Conservation (phyloP, 2,797 vertebrate species). For the Poeciliopsis paucimaculata region DNA sequence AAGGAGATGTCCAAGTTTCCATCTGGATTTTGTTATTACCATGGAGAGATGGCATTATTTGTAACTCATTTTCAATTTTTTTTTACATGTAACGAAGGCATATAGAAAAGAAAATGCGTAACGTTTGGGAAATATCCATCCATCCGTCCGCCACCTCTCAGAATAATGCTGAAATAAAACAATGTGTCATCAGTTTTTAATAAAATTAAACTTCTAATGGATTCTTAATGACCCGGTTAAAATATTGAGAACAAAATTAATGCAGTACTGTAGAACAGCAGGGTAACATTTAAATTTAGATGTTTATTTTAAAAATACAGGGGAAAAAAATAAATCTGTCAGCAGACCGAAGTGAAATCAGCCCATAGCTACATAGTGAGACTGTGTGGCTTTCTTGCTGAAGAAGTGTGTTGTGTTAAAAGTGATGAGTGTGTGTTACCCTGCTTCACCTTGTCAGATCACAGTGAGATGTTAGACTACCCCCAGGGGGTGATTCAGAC, state of each 20-base stretch:
- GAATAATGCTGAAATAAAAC: neutral
- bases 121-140: neutral
- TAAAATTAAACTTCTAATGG: neutral
- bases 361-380: neutral
- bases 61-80: neutral
- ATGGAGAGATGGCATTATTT: neutral
- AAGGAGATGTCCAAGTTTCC: neutral
- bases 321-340: neutral
- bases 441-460: conserved; percentile 1
- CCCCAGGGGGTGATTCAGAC: neutral
- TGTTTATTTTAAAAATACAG: neutral
- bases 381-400: neutral
- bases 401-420: neutral
- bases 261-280: neutral
- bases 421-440: neutral
- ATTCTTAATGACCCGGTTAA: neutral
- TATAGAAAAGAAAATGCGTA: neutral
- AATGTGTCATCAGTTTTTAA: neutral
- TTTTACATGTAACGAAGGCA: too few relatives aligned
- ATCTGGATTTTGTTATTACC: neutral
- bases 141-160: neutral
- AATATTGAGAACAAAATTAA: neutral
- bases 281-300: neutral
- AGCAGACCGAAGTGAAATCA: neutral
- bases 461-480: conserved; percentile 2